These are phyloP conservation scores for Muntiacus muntjak DNA, from an alignment of 2,113 vertebrate genomes.

Conservation along the genomic window DNA sequence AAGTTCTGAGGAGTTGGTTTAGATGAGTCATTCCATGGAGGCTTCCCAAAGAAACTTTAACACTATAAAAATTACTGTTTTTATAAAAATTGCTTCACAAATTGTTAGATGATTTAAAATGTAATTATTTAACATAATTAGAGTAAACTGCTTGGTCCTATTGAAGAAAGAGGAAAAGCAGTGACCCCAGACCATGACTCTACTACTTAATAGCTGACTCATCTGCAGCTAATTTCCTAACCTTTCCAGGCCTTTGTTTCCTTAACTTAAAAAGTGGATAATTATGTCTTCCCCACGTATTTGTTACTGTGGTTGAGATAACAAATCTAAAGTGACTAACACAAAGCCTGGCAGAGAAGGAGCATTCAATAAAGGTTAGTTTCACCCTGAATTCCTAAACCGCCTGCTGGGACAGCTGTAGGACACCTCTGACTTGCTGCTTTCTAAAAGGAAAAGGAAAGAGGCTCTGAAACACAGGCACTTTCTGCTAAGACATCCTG, in stretches of 20 bases:
- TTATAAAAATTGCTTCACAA: background rate
- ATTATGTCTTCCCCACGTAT: background rate
- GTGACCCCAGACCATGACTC: background rate
- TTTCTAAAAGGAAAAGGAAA: background rate
- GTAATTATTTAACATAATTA: conserved; percentile 6
- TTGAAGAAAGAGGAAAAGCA: background rate
- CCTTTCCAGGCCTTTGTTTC: background rate
- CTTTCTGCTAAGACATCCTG: background rate
- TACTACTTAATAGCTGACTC: background rate
- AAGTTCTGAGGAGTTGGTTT: background rate
- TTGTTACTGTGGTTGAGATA: background rate
- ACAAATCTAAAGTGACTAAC: conserved; percentile 22
- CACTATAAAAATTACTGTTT: background rate
- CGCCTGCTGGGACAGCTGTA: background rate
- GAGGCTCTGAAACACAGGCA: background rate
- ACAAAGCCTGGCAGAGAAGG: background rate
- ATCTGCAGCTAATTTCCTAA: conserved; percentile 18
- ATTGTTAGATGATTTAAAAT: background rate
- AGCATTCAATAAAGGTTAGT: background rate
- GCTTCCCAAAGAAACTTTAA: background rate
- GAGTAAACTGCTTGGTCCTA: background rate
- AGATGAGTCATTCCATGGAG: background rate
- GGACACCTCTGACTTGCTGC: background rate
- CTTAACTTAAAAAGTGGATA: background rate
- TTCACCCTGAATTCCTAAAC: background rate